Conservation (phyloP, 1,140 invertebrate genomes). For the Pogonognathellus flavescens region DNA sequence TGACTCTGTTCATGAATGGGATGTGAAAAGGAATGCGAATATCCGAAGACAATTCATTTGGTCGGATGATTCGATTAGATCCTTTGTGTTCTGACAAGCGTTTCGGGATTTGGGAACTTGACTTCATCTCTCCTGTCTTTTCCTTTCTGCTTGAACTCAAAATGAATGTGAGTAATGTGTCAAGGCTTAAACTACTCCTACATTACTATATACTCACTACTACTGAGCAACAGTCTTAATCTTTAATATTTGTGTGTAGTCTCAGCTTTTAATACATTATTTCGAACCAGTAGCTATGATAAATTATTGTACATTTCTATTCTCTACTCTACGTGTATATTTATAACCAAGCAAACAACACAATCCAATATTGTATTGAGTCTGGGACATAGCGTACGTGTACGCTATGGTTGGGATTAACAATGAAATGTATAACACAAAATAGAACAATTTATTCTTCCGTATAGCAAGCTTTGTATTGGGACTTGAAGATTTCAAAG, state of each 20-base stretch:
- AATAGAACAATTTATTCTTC: too few relatives aligned
- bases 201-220: not conserved
- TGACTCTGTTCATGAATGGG: constrained; percentile 1
- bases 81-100: constrained; percentile 56
- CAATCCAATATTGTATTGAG: too few relatives aligned
- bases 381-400: too few relatives aligned
- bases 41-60: constrained; percentile 61
- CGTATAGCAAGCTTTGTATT: too few relatives aligned
- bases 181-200: not conserved
- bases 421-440: too few relatives aligned
- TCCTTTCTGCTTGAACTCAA: constrained; percentile 45
- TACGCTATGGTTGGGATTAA: too few relatives aligned
- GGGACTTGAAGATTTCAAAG: too few relatives aligned
- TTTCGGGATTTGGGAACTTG: constrained; percentile 51
- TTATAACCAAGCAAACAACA: too few relatives aligned
- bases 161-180: constrained; percentile 31
- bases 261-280: too few relatives aligned
- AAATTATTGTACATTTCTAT: too few relatives aligned
- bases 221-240: constrained; percentile 32
- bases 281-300: too few relatives aligned
- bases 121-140: constrained; percentile 50
- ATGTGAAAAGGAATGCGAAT: constrained; percentile 45
- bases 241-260: not conserved
- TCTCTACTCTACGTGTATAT: too few relatives aligned
- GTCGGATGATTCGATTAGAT: constrained; percentile 60